Evolutionary conservation across 2,113 vertebrate genomes (phyloP), one percentile per base, ranked within the genome.

Genomic region (Falcunculus frontatus): DNA sequence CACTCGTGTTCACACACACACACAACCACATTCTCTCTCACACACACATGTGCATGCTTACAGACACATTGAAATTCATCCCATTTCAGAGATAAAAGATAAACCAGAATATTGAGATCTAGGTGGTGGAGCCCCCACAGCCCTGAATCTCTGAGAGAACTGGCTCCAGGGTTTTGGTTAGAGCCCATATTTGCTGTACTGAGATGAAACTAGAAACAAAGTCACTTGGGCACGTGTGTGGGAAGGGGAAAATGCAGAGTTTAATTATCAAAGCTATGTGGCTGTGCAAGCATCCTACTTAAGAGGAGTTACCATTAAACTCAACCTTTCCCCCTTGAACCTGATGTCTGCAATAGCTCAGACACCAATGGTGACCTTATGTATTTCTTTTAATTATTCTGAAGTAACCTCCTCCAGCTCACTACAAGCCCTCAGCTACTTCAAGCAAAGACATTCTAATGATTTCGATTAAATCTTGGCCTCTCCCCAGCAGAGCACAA

Each of bases 401-500:
- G 78, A 69, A 50, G 95, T 94, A 98, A 97, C 97, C 98, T 98
- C 90, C 67, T 90, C 97, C 77, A 87, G 95, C 92, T 95, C 44
- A 80, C 90, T 96, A 97, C 96, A 95, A 96, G 95, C 97, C 90
- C 97, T 97, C 97, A 97, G 96, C 98, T 98, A 98, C 98, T 98
- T 98, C 94, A 98, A 97, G 98, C 95, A 98, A 98, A 99, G 98
- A 97, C 97, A 98, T 97, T 97, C 98, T 98, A 98, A 98, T 94
- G 97, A 97, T 97, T 98, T 98, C 98, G 96, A 98, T 99, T 98
- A 99, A 98, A 98, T 98, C 96, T 98, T 99, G 98, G 98, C 98
- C 95, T 96, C 95, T 97, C 97, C 98, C 98, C 98, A 98, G 94
- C 88, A 93, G 93, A 98, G 88, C 98, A 98, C 97, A 98, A 98